Evolutionary conservation across 2,113 vertebrate species (phyloP).

Genomic region (Malurus elegans): DNA sequence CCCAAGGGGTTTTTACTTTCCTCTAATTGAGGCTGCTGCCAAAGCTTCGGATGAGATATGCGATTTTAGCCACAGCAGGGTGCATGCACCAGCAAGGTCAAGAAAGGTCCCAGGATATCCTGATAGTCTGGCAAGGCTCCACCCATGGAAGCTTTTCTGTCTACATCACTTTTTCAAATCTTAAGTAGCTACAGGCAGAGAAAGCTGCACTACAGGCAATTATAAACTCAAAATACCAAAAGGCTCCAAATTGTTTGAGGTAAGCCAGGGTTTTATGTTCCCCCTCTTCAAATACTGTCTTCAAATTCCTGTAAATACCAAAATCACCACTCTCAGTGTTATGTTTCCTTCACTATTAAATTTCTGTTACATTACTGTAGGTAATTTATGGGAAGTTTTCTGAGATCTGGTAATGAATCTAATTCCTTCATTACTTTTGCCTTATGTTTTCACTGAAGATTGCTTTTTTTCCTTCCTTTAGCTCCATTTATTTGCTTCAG

Average conservation of each 20-base stretch:
- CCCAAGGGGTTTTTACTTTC: neutral
- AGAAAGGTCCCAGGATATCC: neutral
- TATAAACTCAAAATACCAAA: neutral
- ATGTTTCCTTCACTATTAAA: neutral
- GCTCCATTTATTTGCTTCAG: neutral
- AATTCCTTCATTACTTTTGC: neutral
- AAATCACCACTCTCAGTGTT: neutral
- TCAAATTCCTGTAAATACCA: neutral
- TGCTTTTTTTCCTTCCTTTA: neutral
- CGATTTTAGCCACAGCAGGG: neutral
- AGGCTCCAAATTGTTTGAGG: neutral
- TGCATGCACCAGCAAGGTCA: fast-evolving
- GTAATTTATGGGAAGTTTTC: neutral
- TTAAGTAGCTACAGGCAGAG: neutral
- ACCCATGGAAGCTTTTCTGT: neutral
- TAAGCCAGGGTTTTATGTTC: neutral
- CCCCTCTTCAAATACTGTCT: neutral
- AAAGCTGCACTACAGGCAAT: neutral
- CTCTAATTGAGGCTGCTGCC: neutral
- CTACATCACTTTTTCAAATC: neutral
- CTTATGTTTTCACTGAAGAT: neutral
- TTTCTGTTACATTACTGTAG: neutral
- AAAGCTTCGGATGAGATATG: neutral
- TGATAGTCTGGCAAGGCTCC: fast-evolving
- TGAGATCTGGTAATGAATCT: neutral